These are phyloP conservation scores for Cosmia pyralina DNA, from an alignment of 2,888 invertebrate genomes.

Conservation along the genomic window DNA sequence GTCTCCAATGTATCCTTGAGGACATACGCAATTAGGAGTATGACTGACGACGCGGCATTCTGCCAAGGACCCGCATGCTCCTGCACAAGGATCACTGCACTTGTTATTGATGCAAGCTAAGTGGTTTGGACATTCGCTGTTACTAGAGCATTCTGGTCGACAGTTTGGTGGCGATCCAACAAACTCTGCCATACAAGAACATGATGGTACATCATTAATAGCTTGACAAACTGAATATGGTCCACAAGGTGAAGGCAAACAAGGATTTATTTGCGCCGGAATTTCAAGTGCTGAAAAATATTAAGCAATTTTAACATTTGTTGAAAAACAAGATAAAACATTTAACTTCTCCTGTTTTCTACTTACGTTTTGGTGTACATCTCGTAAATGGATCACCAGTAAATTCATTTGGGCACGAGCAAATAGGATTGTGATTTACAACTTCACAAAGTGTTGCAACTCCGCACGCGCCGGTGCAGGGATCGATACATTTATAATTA, in stretches of 20 bases:
- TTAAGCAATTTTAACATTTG: neutral
- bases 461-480: conserved; percentile 94
- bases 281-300: conserved; percentile 77
- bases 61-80: conserved; percentile 93
- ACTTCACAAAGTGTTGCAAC: conserved; percentile 93
- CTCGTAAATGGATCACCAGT: conserved; percentile 94
- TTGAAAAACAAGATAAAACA: neutral
- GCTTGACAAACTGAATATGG: conserved; percentile 91
- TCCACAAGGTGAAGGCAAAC: conserved; percentile 92
- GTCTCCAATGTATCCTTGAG: conserved; percentile 92
- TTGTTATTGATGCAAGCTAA: conserved; percentile 93
- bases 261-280: conserved; percentile 89
- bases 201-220: conserved; percentile 91
- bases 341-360: neutral
- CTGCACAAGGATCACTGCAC: conserved; percentile 93
- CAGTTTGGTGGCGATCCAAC: conserved; percentile 93
- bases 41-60: conserved; percentile 94
- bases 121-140: conserved; percentile 92
- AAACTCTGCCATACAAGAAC: conserved; percentile 92
- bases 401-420: conserved; percentile 92
- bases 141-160: conserved; percentile 93
- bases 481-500: conserved; percentile 94
- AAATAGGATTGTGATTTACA: conserved; percentile 94
- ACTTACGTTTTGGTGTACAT: conserved; percentile 92
- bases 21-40: conserved; percentile 92